phyloP scores from a whole-genome alignment of 2,113 vertebrate species.

The Mungos mungo region DNA sequence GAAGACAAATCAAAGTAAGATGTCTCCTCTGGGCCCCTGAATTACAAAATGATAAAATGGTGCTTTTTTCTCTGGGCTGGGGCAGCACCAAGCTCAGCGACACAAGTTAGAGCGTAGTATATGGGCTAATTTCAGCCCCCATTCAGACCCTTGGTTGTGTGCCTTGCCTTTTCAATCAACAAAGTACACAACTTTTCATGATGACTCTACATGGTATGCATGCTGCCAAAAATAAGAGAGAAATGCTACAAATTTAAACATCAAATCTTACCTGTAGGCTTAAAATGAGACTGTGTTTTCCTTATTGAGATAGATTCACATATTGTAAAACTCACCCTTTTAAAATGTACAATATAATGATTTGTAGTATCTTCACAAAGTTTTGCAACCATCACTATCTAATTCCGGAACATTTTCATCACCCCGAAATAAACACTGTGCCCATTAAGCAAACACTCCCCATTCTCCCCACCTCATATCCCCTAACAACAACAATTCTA shows the following conservation, averaged over 20 bases:
- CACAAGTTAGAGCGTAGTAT: background rate
- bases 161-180: slow-evolving; percentile 18
- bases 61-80: background rate
- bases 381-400: background rate
- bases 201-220: background rate
- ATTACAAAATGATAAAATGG: background rate
- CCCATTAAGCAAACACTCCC: background rate
- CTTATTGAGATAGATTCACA: background rate
- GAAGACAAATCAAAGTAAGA: background rate
- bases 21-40: background rate
- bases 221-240: background rate
- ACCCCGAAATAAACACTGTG: background rate
- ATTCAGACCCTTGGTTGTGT: background rate
- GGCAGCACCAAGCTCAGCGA: background rate
- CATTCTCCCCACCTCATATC: background rate
- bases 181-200: background rate
- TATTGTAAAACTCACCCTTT: background rate
- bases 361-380: background rate
- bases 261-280: background rate
- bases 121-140: background rate
- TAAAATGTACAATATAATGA: background rate
- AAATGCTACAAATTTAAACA: background rate
- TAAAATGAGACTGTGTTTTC: background rate
- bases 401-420: background rate
- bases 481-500: background rate